Base-by-base conservation (phyloP, 2,113 vertebrate species). In the Brachypteracias leptosomus region DNA sequence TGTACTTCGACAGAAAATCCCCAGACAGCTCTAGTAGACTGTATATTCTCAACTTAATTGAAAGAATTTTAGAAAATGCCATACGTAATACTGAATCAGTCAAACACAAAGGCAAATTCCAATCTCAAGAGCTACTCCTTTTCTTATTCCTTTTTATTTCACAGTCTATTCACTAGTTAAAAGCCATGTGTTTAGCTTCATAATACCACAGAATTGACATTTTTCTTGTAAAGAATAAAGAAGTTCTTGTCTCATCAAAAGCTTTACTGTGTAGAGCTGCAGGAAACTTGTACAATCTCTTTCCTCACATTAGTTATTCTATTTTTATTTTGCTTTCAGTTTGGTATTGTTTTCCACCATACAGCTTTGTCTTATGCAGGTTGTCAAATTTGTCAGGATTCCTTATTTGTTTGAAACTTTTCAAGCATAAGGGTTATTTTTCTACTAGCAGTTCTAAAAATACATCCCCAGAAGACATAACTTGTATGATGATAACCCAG, bases 191-290 rank as follows among this genome's bases (percentile, higher is more conserved):
- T 55, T 95, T 88, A 87, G 44, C n/a, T 92, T 67, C 29, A 67
- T 84, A 85, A 67, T 93, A n/a, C 28, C 42, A 58, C 16, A 38
- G 59, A 82, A 89, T 46, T 95, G 82, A 8, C 42, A 81, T 86
- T 88, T 92, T 62, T 95, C 14, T 67, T 89, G 7, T 86, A 87
- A 96, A 94, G 38, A 95, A 84, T 84, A 86, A 92, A 95, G 58
- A 76, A 73, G 57, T 77, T 62, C 73, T 72, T 85, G 10, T 77
- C 95, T 82, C 68, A 31, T 88, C 82, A 67, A 88, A 66, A 75
- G 17, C 28, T 93, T 96, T 84, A 65, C 17, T 75, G 11, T 85
- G 31, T 81, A 68, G 38, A 84, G 29, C 58, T 92, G 20, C 13
- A 76, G 40, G n/a, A 91, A 88, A 88, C 33, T 78, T 62, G 55